Conservation (phyloP, 2,888 invertebrate genomes). For the Ceriagrion tenellum region DNA sequence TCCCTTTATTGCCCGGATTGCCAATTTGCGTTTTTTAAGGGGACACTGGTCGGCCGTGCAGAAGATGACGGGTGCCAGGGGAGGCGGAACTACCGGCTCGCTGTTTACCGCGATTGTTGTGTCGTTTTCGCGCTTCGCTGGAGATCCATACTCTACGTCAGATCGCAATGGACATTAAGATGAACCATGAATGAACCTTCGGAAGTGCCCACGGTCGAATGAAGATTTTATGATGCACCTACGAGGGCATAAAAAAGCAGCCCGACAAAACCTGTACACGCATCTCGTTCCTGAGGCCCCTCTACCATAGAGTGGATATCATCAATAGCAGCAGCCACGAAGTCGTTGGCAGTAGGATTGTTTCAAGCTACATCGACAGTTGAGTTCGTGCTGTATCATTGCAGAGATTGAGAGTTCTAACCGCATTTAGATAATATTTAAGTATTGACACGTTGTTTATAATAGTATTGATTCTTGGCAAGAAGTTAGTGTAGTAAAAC, state of each 20-base stretch:
- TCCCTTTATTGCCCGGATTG: not conserved
- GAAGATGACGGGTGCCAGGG: not conserved
- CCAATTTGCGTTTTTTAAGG: not conserved
- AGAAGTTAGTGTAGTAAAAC: too few relatives aligned
- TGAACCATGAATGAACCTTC: not conserved
- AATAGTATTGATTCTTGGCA: too few relatives aligned
- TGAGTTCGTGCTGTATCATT: too few relatives aligned
- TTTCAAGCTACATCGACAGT: too few relatives aligned
- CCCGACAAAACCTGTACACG: not conserved
- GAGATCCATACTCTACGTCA: not conserved
- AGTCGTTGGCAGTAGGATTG: too few relatives aligned
- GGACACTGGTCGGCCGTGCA: not conserved
- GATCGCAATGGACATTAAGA: not conserved
- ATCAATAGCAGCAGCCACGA: too few relatives aligned
- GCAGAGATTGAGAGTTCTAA: too few relatives aligned
- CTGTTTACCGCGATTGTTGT: not conserved
- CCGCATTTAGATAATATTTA: too few relatives aligned
- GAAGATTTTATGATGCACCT: not conserved
- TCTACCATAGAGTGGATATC: too few relatives aligned
- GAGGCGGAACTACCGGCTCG: not conserved
- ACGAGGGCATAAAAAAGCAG: not conserved
- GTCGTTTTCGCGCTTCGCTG: not conserved
- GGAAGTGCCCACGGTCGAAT: not conserved
- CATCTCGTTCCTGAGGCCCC: not conserved
- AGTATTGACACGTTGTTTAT: too few relatives aligned